Conservation (phyloP, 2,113 vertebrate genomes). For the Silurus meridionalis region DNA sequence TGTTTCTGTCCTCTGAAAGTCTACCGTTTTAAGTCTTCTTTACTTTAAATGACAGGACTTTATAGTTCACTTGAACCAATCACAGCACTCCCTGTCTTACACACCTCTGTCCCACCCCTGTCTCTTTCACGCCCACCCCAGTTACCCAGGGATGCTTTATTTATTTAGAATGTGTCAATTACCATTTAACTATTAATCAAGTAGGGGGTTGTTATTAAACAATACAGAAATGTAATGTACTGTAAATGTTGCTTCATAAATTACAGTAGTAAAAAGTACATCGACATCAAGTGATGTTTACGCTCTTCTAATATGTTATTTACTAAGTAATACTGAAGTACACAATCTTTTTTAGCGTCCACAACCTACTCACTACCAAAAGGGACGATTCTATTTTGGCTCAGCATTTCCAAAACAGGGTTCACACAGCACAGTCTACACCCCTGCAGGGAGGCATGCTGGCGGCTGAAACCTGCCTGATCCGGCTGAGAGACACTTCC, state of each 20-base stretch:
- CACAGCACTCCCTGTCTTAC: background rate
- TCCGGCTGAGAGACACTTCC: background rate
- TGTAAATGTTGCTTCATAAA: background rate
- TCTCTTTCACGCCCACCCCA: too few species aligned
- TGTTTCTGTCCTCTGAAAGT: background rate
- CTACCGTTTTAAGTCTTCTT: background rate
- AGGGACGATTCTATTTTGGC: background rate
- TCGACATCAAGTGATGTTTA: background rate
- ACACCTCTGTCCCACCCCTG: slow-evolving; percentile 3
- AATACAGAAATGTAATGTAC: background rate
- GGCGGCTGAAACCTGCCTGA: background rate
- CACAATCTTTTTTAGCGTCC: background rate
- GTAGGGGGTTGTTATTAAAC: background rate
- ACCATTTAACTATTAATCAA: background rate
- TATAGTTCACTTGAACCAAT: background rate
- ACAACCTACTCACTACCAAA: background rate
- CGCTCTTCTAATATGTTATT: background rate
- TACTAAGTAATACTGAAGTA: background rate
- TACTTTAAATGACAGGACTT: background rate
- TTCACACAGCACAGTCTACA: background rate
- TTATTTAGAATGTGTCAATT: background rate
- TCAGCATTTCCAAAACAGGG: background rate
- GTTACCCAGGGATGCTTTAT: background rate
- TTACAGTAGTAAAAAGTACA: background rate
- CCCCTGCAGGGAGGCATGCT: background rate